Percentiles rank a stretch among this genome's conserved stretches.
phyloP scores from a whole-genome alignment of 2,797 vertebrate species.

The Anguilla pacifica region DNA sequence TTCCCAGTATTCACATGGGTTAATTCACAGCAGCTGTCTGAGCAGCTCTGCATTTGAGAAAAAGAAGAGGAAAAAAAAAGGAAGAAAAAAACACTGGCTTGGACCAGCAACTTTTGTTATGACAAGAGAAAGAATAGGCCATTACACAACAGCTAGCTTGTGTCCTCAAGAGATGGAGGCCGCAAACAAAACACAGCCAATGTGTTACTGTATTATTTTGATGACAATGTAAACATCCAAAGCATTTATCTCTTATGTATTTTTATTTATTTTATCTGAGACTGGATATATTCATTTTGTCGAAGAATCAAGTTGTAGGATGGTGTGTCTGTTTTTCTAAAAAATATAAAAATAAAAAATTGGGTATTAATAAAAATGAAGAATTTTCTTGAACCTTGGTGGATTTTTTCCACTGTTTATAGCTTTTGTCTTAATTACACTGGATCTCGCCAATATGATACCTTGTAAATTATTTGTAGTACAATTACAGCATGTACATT shows the following conservation, averaged over 20 bases:
- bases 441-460: neutral
- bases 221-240: constrained; percentile 9
- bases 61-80: neutral
- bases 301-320: neutral
- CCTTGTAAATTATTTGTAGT: neutral
- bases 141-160: constrained; percentile 34
- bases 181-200: constrained; percentile 29
- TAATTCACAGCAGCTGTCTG: constrained; percentile 37
- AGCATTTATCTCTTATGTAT: constrained; percentile 4
- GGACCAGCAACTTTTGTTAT: constrained; percentile 29
- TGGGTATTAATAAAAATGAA: neutral
- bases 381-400: neutral
- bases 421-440: neutral
- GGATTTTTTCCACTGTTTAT: neutral
- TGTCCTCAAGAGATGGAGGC: constrained; percentile 30
- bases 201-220: constrained; percentile 27
- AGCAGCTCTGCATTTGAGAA: constrained; percentile 22
- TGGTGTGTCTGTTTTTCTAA: neutral
- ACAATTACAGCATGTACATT: neutral
- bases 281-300: neutral
- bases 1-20: constrained; percentile 31
- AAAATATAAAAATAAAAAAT: neutral
- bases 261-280: neutral
- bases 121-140: constrained; percentile 39
- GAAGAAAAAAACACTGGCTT: constrained; percentile 17